These are phyloP conservation scores for Pseudeuparius sepicola DNA, from an alignment of 2,888 invertebrate species.

Conservation along the genomic window DNA sequence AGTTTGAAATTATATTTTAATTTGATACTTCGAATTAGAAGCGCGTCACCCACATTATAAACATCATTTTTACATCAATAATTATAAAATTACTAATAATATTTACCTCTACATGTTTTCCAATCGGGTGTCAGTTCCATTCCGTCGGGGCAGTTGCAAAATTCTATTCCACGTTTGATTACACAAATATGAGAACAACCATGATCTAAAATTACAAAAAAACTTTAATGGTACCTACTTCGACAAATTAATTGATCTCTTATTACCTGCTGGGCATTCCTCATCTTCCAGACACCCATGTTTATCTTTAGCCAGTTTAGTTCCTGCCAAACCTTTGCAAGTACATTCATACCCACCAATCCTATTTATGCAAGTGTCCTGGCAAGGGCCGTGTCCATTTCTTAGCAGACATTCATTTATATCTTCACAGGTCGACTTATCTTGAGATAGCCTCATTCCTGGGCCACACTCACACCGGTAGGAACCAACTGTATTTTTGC, in stretches of 20 bases:
- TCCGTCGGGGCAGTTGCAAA: slow-evolving; percentile 39
- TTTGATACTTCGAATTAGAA: too few species aligned
- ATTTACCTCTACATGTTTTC: slow-evolving; percentile 33
- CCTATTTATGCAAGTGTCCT: slow-evolving; percentile 37
- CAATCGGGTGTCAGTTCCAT: slow-evolving; percentile 32
- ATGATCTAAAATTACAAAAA: too few species aligned
- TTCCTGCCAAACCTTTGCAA: slow-evolving; percentile 38
- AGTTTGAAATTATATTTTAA: too few species aligned
- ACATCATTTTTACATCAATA: too few species aligned
- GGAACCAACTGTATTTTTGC: slow-evolving; percentile 45
- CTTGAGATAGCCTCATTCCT: slow-evolving; percentile 38
- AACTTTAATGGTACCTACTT: too few species aligned
- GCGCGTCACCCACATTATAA: too few species aligned
- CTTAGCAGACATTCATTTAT: slow-evolving; percentile 36
- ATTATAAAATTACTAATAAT: too few species aligned
- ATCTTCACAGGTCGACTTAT: slow-evolving; percentile 32
- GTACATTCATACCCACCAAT: slow-evolving; percentile 37
- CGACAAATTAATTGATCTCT: too few species aligned
- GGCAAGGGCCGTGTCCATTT: slow-evolving; percentile 37
- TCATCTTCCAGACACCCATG: slow-evolving; percentile 39
- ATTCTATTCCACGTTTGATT: slow-evolving; percentile 40
- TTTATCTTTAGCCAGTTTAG: slow-evolving; percentile 20
- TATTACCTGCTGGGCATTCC: slow-evolving; percentile 41
- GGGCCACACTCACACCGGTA: slow-evolving; percentile 47
- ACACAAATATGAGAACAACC: slow-evolving; percentile 44